Conservation (phyloP, 2,888 invertebrate species). For the Hemicrepidius hirtus region DNA sequence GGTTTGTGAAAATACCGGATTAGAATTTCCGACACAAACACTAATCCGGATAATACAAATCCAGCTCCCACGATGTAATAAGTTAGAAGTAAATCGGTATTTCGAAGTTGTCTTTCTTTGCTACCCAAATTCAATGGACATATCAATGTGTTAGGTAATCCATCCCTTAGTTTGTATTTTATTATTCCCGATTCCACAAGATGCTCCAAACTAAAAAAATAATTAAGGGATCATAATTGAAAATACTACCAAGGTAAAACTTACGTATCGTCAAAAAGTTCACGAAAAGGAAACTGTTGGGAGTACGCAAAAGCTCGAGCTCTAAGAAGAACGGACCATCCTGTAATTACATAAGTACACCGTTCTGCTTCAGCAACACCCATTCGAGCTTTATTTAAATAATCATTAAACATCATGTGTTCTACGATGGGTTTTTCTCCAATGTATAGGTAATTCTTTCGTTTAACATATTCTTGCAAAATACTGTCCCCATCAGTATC, state of each 20-base stretch:
- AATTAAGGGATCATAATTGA: neutral
- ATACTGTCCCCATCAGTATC: constrained; percentile 65
- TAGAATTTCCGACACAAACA: constrained; percentile 78
- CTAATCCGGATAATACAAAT: constrained; percentile 76
- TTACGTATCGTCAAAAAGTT: constrained; percentile 80
- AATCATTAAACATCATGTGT: constrained; percentile 79
- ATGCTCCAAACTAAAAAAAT: constrained; percentile 74
- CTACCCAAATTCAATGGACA: constrained; percentile 86
- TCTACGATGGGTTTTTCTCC: constrained; percentile 80
- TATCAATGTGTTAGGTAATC: constrained; percentile 81
- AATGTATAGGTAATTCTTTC: constrained; percentile 74
- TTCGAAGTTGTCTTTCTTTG: constrained; percentile 82
- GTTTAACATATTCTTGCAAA: constrained; percentile 68
- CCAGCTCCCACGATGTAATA: constrained; percentile 82
- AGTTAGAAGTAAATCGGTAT: constrained; percentile 84
- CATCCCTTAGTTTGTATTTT: constrained; percentile 75
- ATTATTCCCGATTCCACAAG: constrained; percentile 84
- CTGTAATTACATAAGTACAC: constrained; percentile 83
- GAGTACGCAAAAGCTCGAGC: constrained; percentile 82
- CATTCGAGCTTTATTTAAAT: constrained; percentile 75
- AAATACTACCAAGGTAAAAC: too few relatives aligned
- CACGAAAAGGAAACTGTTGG: constrained; percentile 73
- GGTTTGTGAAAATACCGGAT: constrained; percentile 11
- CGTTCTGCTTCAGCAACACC: constrained; percentile 75
- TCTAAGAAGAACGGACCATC: constrained; percentile 77